A percentile compares a stretch with the other conserved stretches of the same genome.
Evolutionary conservation across 1,140 invertebrate species (phyloP).

Genomic region (Gryllus bimaculatus): DNA sequence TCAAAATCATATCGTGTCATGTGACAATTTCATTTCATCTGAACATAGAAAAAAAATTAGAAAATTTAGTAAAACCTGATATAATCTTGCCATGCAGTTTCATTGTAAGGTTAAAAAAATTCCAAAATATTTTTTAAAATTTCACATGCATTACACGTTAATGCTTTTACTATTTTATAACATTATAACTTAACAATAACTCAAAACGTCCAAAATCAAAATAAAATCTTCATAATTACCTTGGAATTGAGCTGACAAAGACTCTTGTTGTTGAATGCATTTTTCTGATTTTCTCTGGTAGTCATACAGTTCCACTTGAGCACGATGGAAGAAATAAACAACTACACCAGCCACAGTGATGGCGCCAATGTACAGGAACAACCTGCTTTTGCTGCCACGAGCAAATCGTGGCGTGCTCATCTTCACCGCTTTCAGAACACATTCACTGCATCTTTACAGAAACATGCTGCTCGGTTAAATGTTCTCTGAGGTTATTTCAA

Average conservation of each 20-base stretch:
- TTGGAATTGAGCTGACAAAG: constrained; percentile 38
- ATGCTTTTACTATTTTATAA: neutral
- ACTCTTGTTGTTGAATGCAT: constrained; percentile 38
- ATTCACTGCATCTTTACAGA: neutral
- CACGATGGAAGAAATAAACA: constrained; percentile 34
- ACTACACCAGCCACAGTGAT: constrained; percentile 31
- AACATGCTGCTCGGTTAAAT: neutral
- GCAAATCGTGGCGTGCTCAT: constrained; percentile 16
- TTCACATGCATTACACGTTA: neutral
- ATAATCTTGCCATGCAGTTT: no score
- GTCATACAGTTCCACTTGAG: constrained; percentile 35
- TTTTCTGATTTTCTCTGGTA: constrained; percentile 34
- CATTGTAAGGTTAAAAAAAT: no score
- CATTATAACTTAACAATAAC: neutral
- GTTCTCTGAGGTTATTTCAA: neutral
- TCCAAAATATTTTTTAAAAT: neutral
- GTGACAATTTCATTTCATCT: no score
- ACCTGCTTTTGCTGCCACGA: constrained; percentile 18
- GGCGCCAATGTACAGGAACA: constrained; percentile 33
- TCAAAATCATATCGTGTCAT: no score
- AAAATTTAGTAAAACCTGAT: no score
- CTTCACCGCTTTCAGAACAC: constrained; percentile 6
- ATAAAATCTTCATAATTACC: constrained; percentile 27
- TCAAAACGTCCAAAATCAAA: neutral
- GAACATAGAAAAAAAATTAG: no score